Evolutionary conservation across 2,113 vertebrate species (phyloP), one percentile per base, ranked within the genome.

Genomic region (Corynorhinus townsendii): DNA sequence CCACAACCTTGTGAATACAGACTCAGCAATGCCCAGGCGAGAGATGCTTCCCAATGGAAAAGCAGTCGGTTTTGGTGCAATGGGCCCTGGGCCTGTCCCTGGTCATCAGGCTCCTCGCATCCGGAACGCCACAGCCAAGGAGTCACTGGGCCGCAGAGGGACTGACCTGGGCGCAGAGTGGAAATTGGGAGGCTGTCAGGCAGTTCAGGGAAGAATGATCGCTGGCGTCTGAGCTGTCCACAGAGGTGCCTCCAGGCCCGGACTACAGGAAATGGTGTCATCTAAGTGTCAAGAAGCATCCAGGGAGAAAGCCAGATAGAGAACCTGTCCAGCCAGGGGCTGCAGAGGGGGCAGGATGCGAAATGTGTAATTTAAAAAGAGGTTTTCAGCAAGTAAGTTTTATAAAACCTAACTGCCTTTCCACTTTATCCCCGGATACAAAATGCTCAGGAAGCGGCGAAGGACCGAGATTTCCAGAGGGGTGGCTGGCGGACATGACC

Each of bases 41-140:
- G 11, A 64, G 43, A 9, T 24, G 4, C n/a, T 49, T 72, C 33
- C 19, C 45, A 38, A 8, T 64, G 11, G 66, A 28, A 47, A 64
- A 19, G 3, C 12, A 4, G 22, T 75, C n/a, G 47, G n/a, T 52
- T 64, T 26, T 17, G n/a, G 43, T 82, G 79, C 15, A 47, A 22
- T n/a, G 19, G 35, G 72, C 17, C 3, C 8, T 40, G 30, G 33
- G 33, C 49, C 54, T 64, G 1, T 4, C 4, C n/a, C 26, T 45
- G 33, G 6, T 11, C 15, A 22, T n/a, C 11, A 28, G 19, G 11
- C 5, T 84, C 26, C 28, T 64, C n/a, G 4, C 75, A 40, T n/a
- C 69, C 49, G 5, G 16, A 33, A 83, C 1, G 0, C 11, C 47
- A 38, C 16, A 0, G 0, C 17, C 33, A 11, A 73, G 22, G 38